Conservation (phyloP, 2,888 invertebrate genomes). For the Dicranocentrus wangi region DNA sequence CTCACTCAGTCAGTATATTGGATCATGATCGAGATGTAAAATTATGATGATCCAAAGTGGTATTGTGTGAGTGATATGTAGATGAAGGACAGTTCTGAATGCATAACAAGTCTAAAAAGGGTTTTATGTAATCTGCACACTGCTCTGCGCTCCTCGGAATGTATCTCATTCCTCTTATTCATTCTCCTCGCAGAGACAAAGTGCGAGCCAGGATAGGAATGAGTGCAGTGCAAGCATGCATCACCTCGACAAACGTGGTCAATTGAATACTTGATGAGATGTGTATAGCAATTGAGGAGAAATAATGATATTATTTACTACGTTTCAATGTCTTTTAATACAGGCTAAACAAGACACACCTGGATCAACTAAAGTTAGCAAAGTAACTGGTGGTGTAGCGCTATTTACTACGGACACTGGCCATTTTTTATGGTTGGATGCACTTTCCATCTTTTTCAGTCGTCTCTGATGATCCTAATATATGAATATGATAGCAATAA, state of each 20-base stretch:
- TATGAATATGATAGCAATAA: no score
- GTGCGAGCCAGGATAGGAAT: not conserved
- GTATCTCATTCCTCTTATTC: no score
- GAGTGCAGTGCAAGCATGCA: conserved; percentile 2
- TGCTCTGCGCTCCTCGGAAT: not conserved
- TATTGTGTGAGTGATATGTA: conserved; percentile 26
- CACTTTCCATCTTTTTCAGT: conserved; percentile 26
- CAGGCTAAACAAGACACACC: conserved; percentile 16
- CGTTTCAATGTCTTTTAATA: conserved; percentile 31
- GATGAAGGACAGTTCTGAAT: conserved; percentile 39
- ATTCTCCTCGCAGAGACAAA: not conserved
- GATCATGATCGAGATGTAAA: conserved; percentile 16
- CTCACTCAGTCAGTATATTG: not conserved
- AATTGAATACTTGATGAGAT: conserved; percentile 51
- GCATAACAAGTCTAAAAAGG: conserved; percentile 30
- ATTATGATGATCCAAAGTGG: conserved; percentile 23
- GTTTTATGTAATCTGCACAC: conserved; percentile 15
- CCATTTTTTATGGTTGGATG: conserved; percentile 29
- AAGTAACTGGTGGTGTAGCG: not conserved
- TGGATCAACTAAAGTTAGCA: conserved; percentile 10
- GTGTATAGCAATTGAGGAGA: conserved; percentile 37
- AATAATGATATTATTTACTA: conserved; percentile 41
- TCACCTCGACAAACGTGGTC: conserved; percentile 27
- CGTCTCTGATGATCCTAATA: no score
- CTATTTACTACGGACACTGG: not conserved